These are phyloP conservation scores for Silurus lanzhouensis DNA, from an alignment of 2,797 vertebrate species.

Conservation along the genomic window DNA sequence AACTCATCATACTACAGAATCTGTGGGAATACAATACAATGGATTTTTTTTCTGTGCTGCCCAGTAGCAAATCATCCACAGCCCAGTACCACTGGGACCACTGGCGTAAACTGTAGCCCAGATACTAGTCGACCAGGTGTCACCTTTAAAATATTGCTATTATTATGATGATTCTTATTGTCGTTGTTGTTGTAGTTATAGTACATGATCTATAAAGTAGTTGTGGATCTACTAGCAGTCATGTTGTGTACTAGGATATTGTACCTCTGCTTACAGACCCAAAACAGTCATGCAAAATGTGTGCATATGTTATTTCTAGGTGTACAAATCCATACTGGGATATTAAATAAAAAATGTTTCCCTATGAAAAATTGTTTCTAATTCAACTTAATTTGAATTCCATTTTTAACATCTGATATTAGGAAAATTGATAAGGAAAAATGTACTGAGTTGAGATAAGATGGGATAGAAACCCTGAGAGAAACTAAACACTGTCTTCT, in stretches of 20 bases:
- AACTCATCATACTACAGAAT: no score
- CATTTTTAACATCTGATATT: not conserved
- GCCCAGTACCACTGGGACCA: no score
- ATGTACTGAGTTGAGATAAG: not conserved
- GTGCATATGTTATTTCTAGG: not conserved
- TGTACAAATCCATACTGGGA: not conserved
- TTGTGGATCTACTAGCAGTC: not conserved
- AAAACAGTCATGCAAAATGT: not conserved
- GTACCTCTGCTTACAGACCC: not conserved
- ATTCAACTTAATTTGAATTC: not conserved
- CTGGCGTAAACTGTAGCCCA: not conserved
- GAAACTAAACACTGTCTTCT: not conserved
- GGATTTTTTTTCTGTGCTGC: no score
- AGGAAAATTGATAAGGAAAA: not conserved
- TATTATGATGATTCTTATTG: no score
- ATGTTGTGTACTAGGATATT: not conserved
- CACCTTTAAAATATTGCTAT: no score
- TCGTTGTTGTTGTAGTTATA: not conserved
- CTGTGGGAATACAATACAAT: no score
- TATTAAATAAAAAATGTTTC: not conserved
- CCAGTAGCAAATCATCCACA: no score
- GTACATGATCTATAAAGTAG: not conserved
- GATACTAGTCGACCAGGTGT: not conserved
- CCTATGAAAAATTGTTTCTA: not conserved
- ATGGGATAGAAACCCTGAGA: not conserved